Evolutionary conservation across 92 coral and sea anemone species (phyloP).

Genomic region (Ricordea florida): DNA sequence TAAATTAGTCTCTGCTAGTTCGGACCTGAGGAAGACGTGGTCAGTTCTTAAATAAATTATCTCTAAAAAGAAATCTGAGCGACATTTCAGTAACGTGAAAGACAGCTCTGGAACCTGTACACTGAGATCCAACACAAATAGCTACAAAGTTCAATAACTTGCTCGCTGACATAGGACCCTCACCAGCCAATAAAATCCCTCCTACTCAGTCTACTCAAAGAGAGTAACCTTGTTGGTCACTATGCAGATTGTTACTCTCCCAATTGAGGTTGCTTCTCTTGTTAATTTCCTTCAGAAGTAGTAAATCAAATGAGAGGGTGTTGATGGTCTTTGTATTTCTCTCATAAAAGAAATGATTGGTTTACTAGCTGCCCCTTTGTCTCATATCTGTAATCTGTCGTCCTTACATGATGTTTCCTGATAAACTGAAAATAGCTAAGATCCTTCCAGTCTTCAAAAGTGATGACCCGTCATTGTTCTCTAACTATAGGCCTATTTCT

Average conservation of each 20-base stretch:
- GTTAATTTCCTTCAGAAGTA: neutral
- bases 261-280: neutral
- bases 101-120: constrained; percentile 14
- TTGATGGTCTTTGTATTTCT: constrained; percentile 10
- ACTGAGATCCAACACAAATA: constrained; percentile 27
- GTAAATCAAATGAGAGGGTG: constrained; percentile 14
- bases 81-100: constrained; percentile 27
- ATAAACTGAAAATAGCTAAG: constrained; percentile 24
- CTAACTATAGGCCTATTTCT: constrained; percentile 41
- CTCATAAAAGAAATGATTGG: constrained; percentile 12
- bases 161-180: constrained; percentile 23
- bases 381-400: constrained; percentile 26
- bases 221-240: neutral
- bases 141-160: constrained; percentile 33
- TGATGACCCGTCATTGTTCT: constrained; percentile 5
- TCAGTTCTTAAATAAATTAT: neutral
- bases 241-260: neutral
- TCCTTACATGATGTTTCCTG: constrained; percentile 9
- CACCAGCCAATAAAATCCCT: constrained; percentile 22
- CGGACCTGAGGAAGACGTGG: constrained; percentile 3
- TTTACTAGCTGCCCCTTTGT: constrained; percentile 8
- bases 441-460: constrained; percentile 6
- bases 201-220: neutral
- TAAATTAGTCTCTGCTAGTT: constrained; percentile 3
- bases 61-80: constrained; percentile 24